These are phyloP conservation scores for Stenodera caucasica DNA, from an alignment of 2,888 invertebrate genomes.

Conservation along the genomic window DNA sequence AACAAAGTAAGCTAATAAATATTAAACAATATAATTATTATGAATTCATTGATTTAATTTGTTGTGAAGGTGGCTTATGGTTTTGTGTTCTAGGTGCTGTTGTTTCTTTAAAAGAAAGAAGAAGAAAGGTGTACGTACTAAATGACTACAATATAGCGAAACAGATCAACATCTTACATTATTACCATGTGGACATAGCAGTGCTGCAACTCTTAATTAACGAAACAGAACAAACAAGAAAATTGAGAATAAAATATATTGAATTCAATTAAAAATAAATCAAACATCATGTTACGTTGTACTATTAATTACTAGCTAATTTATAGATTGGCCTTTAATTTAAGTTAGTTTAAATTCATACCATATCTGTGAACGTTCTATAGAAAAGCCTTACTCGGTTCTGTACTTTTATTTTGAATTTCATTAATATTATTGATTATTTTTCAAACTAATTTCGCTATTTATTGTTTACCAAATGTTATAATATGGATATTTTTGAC, in stretches of 20 bases:
- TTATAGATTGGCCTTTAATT: slow-evolving; percentile 53
- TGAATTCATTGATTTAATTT: slow-evolving; percentile 6
- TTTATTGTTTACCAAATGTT: slow-evolving; percentile 51
- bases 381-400: slow-evolving; percentile 51
- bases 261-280: slow-evolving; percentile 22
- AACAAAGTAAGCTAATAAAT: slow-evolving; percentile 80
- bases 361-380: slow-evolving; percentile 51
- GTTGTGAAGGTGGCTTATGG: slow-evolving; percentile 19
- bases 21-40: slow-evolving; percentile 12
- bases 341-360: slow-evolving; percentile 52
- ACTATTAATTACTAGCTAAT: slow-evolving; percentile 50
- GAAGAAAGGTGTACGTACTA: slow-evolving; percentile 74
- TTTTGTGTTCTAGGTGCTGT: slow-evolving; percentile 80
- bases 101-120: slow-evolving; percentile 99
- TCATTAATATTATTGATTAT: slow-evolving; percentile 17
- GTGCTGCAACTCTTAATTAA: slow-evolving; percentile 52
- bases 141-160: slow-evolving; percentile 58
- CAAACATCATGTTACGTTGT: slow-evolving; percentile 47
- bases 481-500: slow-evolving; percentile 41
- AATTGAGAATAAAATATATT: neutral
- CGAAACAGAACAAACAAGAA: slow-evolving; percentile 17
- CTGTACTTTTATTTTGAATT: slow-evolving; percentile 36
- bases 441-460: slow-evolving; percentile 37
- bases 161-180: slow-evolving; percentile 56
- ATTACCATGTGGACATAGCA: slow-evolving; percentile 55